Percentiles rank a stretch among this genome's conserved stretches.
Evolutionary conservation across 2,888 invertebrate species (phyloP).

Genomic region (Drosophila fungiperda): DNA sequence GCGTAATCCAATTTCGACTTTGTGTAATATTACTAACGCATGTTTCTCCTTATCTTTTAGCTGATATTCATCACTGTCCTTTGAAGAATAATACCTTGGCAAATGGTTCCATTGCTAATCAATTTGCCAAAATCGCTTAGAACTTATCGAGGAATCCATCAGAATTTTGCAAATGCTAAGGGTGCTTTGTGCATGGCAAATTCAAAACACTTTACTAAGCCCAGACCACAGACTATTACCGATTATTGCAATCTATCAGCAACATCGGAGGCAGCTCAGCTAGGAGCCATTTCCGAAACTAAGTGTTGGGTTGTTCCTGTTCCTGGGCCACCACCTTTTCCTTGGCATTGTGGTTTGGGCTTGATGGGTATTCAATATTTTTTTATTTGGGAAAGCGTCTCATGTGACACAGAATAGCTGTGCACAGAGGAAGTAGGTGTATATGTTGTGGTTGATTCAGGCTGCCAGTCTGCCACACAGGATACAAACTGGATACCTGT

Average conservation of each 20-base stretch:
- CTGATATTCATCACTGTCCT: slow-evolving; percentile 6
- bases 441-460: slow-evolving; percentile 84
- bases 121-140: slow-evolving; percentile 61
- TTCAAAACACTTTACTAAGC: slow-evolving; percentile 55
- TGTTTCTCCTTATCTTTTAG: background rate
- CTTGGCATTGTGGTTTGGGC: slow-evolving; percentile 66
- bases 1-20: background rate
- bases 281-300: slow-evolving; percentile 65
- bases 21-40: background rate
- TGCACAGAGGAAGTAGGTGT: slow-evolving; percentile 83
- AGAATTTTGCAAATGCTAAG: slow-evolving; percentile 46
- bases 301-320: slow-evolving; percentile 64
- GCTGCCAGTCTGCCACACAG: slow-evolving; percentile 33
- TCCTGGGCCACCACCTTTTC: slow-evolving; percentile 58
- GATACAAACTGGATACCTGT: slow-evolving; percentile 39
- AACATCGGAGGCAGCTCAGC: slow-evolving; percentile 30
- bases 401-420: slow-evolving; percentile 68
- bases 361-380: slow-evolving; percentile 13
- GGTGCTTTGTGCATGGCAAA: slow-evolving; percentile 62
- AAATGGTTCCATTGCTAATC: slow-evolving; percentile 25
- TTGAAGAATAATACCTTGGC: slow-evolving; percentile 9
- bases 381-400: slow-evolving; percentile 62
- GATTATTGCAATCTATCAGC: slow-evolving; percentile 39
- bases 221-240: slow-evolving; percentile 43
- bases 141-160: slow-evolving; percentile 66